Percentiles rank a stretch among this genome's conserved stretches.
These are phyloP conservation scores for Dysdera silvatica DNA, from an alignment of 1,140 invertebrate species.

Conservation along the genomic window DNA sequence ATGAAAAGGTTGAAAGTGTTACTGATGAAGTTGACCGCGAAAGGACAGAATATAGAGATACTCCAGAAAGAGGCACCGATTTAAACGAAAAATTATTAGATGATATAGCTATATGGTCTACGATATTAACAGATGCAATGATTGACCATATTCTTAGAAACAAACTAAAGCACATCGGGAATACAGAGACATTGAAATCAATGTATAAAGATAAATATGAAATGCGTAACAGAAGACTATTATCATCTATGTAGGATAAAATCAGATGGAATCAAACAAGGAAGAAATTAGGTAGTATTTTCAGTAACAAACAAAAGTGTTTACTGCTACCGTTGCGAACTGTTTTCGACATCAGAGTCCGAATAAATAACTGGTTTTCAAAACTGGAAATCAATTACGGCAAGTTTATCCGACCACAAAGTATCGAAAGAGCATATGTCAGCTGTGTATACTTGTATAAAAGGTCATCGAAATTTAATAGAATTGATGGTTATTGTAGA, in stretches of 20 bases:
- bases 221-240: conserved; percentile 10
- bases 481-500: not conserved
- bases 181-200: too few relatives aligned
- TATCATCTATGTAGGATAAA: conserved; percentile 3
- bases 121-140: too few relatives aligned
- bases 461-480: not conserved
- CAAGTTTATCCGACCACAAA: conserved; percentile 1
- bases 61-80: too few relatives aligned
- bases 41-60: too few relatives aligned
- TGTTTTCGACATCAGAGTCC: not conserved
- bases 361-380: conserved; percentile 4
- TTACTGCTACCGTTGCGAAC: conserved; percentile 10
- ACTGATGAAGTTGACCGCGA: too few relatives aligned
- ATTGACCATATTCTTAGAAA: too few relatives aligned
- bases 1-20: too few relatives aligned
- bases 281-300: conserved; percentile 2
- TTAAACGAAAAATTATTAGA: too few relatives aligned
- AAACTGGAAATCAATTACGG: conserved; percentile 7
- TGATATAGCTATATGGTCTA: too few relatives aligned
- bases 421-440: conserved; percentile 5
- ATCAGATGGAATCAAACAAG: conserved; percentile 6
- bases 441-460: not conserved
- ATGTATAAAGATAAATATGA: conserved; percentile 11
- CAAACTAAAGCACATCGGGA: too few relatives aligned
- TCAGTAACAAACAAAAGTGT: conserved; percentile 13